Evolutionary conservation across 1,140 invertebrate species (phyloP).

Genomic region (Ditylenchus dipsaci): DNA sequence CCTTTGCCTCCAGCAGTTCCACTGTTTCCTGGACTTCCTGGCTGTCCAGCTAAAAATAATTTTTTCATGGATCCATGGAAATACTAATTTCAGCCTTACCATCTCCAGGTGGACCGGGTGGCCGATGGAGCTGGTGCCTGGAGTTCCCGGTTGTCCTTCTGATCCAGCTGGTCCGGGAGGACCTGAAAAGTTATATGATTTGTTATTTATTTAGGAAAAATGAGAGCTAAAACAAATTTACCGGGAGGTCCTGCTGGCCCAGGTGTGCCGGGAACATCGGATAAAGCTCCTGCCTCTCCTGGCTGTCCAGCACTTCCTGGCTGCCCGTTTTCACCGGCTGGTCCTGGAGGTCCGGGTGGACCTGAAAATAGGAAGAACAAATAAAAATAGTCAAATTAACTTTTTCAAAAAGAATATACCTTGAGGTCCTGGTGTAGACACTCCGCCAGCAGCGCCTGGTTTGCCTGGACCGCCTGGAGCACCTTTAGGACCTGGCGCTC

Average conservation of each 20-base stretch:
- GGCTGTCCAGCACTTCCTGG: background rate
- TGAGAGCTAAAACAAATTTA: background rate
- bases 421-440: background rate
- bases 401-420: background rate
- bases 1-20: background rate
- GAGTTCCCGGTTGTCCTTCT: background rate
- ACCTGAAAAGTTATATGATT: background rate
- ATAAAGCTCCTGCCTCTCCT: background rate
- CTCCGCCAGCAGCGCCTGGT: background rate
- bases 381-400: too few relatives aligned
- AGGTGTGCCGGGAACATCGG: background rate
- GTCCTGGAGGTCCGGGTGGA: background rate
- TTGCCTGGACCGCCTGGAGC: slow-evolving; percentile 1
- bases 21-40: background rate
- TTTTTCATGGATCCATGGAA: background rate
- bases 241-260: background rate
- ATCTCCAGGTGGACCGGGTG: slow-evolving; percentile 1
- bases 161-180: background rate
- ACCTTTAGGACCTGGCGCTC: background rate
- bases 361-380: background rate
- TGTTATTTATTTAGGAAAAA: background rate
- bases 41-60: background rate
- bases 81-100: background rate
- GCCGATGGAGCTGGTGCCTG: background rate
- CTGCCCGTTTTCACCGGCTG: background rate